Evolutionary conservation across 2,888 invertebrate genomes (phyloP).

Genomic region (Lobophora halterata): DNA sequence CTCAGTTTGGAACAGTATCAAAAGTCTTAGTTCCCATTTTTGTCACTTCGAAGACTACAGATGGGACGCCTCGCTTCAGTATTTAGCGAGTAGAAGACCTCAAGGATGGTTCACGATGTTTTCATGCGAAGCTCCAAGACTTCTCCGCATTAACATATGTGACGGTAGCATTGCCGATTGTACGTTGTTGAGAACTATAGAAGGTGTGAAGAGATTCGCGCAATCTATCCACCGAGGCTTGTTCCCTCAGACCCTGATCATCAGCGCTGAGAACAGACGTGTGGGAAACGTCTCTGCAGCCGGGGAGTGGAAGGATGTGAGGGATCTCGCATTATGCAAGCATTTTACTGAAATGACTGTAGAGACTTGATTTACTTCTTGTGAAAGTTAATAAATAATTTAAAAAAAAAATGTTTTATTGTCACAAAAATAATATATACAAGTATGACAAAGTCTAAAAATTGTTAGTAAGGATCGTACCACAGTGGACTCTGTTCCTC

Average conservation of each 20-base stretch:
- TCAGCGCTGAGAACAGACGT: slow-evolving; percentile 11
- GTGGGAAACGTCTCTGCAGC: slow-evolving; percentile 12
- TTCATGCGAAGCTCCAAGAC: slow-evolving; percentile 40
- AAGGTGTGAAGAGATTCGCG: slow-evolving; percentile 29
- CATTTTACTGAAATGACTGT: slow-evolving; percentile 11
- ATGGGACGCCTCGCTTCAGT: slow-evolving; percentile 45
- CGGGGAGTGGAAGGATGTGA: slow-evolving; percentile 40
- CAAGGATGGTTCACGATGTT: slow-evolving; percentile 33
- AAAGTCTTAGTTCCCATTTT: slow-evolving; percentile 34
- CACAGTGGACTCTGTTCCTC: no score
- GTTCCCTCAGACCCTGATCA: slow-evolving; percentile 31
- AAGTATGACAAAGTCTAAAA: no score
- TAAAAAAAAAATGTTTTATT: no score
- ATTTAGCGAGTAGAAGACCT: slow-evolving; percentile 32
- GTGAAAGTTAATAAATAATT: no score
- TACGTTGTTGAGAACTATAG: slow-evolving; percentile 26
- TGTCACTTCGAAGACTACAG: slow-evolving; percentile 46
- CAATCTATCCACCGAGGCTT: slow-evolving; percentile 24
- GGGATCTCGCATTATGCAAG: slow-evolving; percentile 44
- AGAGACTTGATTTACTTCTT: no score
- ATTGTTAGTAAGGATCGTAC: no score
- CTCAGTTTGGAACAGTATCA: slow-evolving; percentile 42
- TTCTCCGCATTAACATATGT: slow-evolving; percentile 39
- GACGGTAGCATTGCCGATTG: slow-evolving; percentile 20
- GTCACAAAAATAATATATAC: no score